Base-by-base conservation (phyloP, 2,797 vertebrate genomes). In the Benthosema pterotum region DNA sequence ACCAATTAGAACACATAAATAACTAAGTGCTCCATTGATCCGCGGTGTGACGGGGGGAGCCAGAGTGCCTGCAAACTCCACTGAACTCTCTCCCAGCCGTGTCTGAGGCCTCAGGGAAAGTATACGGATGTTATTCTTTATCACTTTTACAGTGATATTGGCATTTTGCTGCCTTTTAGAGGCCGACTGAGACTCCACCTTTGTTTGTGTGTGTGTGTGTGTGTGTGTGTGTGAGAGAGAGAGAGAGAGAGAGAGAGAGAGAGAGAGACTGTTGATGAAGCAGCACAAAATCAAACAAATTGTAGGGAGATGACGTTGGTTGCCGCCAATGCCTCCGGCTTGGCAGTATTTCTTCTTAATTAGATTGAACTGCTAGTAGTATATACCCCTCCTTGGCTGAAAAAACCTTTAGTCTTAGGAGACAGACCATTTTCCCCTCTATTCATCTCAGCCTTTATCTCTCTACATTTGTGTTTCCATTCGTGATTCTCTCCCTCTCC, bases 61-160 rank as follows among this genome's bases (percentile, higher is more conserved):
- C 74, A 77, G 75, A 87, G 82, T 82, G 78, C 82, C 9, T 38
- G 72, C 52, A 49, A 87, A 89, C 87, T 87, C 83, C 62, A 74
- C 71, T 81, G 77, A 87, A 87, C 86, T 87, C 80, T 25, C 12
- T 9, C 76, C 79, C 73, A 79, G 81, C 85, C 68, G 65, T 81
- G 83, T 75, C 72, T 74, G 65, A 68, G 72, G 82, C 83, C 84
- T 84, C 73, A 85, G 77, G 83, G 75, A 5, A 9, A 82, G 87
- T 85, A 79, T 82, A 81, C 82, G 88, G 85, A 88, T 81, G 82
- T 85, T 83, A 86, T 85, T 79, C 72, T 89, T 89, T 82, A 88
- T 78, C 82, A 78, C 81, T 84, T 71, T 80, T 78, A 89, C 63
- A 52, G 79, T 88, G 80, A 79, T 87, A 86, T 91, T 88, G 87